phyloP scores from a whole-genome alignment of 1,140 invertebrate genomes.

The Antheraea pernyi region DNA sequence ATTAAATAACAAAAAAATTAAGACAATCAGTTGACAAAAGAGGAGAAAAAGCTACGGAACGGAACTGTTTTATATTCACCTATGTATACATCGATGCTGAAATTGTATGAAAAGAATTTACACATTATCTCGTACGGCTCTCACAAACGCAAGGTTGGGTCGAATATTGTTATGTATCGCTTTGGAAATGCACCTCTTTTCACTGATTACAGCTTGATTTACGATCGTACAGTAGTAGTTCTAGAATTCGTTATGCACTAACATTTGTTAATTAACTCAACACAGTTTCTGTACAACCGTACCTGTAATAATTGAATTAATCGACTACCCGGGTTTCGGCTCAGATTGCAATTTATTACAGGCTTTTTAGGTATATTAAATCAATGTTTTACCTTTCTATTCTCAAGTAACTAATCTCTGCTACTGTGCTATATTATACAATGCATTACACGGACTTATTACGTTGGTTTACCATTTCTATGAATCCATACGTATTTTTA shows the following conservation, averaged over 20 bases:
- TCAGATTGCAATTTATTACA: neutral
- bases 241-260: constrained; percentile 14
- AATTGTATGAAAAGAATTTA: too few relatives aligned
- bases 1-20: too few relatives aligned
- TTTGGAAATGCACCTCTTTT: constrained; percentile 5
- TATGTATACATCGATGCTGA: too few relatives aligned
- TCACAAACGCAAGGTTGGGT: neutral
- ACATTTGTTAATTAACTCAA: constrained; percentile 10
- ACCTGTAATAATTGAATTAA: neutral
- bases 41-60: too few relatives aligned
- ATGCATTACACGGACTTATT: neutral
- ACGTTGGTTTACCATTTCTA: neutral
- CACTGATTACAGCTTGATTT: constrained; percentile 13
- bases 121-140: neutral
- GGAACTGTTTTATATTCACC: too few relatives aligned
- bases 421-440: neutral
- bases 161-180: constrained; percentile 6
- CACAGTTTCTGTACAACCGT: neutral
- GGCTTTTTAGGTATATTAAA: neutral
- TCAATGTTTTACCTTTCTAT: too few relatives aligned
- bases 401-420: too few relatives aligned
- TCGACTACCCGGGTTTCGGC: neutral
- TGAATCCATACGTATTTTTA: neutral
- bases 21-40: too few relatives aligned
- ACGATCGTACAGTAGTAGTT: constrained; percentile 6